phyloP scores from a whole-genome alignment of 2,888 invertebrate genomes.

The Diaphora mendica region DNA sequence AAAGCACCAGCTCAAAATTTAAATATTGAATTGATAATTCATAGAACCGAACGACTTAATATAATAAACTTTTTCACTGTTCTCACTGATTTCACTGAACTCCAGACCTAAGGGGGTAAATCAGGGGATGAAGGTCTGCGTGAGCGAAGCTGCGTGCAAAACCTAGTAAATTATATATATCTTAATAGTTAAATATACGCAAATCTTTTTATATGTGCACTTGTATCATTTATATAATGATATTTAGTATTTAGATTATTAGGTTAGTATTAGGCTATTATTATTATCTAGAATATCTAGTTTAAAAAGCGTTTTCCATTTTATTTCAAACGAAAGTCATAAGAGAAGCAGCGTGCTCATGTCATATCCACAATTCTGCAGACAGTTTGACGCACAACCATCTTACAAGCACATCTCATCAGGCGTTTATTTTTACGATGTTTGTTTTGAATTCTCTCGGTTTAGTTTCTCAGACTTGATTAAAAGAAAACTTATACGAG shows the following conservation, averaged over 20 bases:
- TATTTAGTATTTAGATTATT: too few relatives aligned
- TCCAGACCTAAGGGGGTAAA: too few relatives aligned
- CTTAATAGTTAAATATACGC: too few relatives aligned
- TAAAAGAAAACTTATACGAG: conserved; percentile 57
- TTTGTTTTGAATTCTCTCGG: conserved; percentile 64
- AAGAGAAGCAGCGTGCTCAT: conserved; percentile 47
- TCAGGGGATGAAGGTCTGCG: too few relatives aligned
- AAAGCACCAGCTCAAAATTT: conserved; percentile 30
- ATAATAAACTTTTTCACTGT: conserved; percentile 52
- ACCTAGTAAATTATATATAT: too few relatives aligned
- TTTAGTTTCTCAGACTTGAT: conserved; percentile 60
- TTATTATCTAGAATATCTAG: conserved; percentile 20
- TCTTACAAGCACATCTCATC: conserved; percentile 49
- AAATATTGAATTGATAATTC: conserved; percentile 40
- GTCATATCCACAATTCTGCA: conserved; percentile 49
- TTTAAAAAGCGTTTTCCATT: conserved; percentile 41
- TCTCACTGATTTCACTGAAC: too few relatives aligned
- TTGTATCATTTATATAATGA: neutral
- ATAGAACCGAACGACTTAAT: conserved; percentile 45
- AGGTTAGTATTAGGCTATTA: conserved; percentile 17
- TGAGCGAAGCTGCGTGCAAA: too few relatives aligned
- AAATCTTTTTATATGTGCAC: too few relatives aligned
- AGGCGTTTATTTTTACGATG: conserved; percentile 64
- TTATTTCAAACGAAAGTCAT: conserved; percentile 35
- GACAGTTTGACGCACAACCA: conserved; percentile 52